A percentile compares a stretch with the other conserved stretches of the same genome.
phyloP scores from a whole-genome alignment of 1,140 invertebrate species.

The Trialeurodes vaporariorum region DNA sequence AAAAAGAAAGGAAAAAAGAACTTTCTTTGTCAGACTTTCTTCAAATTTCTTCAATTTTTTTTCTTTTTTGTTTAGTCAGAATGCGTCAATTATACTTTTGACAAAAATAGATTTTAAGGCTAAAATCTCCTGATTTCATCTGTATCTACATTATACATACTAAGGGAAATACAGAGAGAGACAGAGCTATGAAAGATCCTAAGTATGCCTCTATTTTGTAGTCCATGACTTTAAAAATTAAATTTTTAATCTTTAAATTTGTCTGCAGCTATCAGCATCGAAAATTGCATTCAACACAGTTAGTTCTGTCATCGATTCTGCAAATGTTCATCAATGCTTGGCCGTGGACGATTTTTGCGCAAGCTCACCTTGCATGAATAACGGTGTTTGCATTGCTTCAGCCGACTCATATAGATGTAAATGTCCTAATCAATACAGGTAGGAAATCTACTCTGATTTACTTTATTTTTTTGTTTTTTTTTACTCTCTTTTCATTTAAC shows the following conservation, averaged over 20 bases:
- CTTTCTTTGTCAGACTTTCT: too few species aligned
- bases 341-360: slow-evolving; percentile 23
- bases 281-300: slow-evolving; percentile 48
- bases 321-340: slow-evolving; percentile 60
- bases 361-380: slow-evolving; percentile 44
- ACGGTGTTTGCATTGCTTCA: slow-evolving; percentile 40
- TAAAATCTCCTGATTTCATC: neutral
- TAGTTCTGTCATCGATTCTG: slow-evolving; percentile 51
- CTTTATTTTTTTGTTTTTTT: slow-evolving; percentile 6
- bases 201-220: neutral
- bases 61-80: neutral
- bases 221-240: neutral
- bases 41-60: too few species aligned
- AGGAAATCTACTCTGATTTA: neutral
- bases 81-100: neutral
- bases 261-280: slow-evolving; percentile 47
- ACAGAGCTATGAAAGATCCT: neutral
- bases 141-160: neutral
- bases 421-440: slow-evolving; percentile 36
- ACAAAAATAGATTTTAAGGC: neutral
- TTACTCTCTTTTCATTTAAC: too few species aligned
- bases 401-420: slow-evolving; percentile 39
- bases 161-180: too few species aligned
- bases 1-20: too few species aligned
- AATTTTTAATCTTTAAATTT: slow-evolving; percentile 11